Base-by-base conservation (phyloP, 2,888 invertebrate species). In the Eilema caniola region DNA sequence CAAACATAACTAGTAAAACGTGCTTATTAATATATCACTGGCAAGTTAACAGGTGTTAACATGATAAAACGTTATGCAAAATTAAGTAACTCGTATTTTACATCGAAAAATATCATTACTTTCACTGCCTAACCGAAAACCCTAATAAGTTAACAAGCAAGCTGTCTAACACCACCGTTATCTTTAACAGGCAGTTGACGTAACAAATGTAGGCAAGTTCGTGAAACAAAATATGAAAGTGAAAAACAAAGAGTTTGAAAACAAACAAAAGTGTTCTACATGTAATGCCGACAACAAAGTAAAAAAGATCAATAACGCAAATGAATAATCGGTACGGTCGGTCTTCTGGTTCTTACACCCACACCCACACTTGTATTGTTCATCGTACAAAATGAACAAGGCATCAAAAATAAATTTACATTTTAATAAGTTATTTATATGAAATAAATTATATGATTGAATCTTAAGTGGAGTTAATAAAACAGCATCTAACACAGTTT, bases 231-330 rank as follows among this genome's bases (percentile, higher is more conserved):
- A 28, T 57, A 59, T 53, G 72, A 72, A 67, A 72, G 72, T 69
- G 66, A 72, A 72, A 65, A 69, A 66, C 53, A 57, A 66, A 66
- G 57, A 69, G 62, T 66, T 62, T 56, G 37, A 66, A 41, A 62
- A 69, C 59, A 72, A 69, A 66, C 66, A 72, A 72, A 69, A 72
- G 71, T 72, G 71, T 72, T 68, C 66, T 67, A 72, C 68, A 68
- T 65, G 41, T 64, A 59, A 63, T 47, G 31, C n/a, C 59, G 24
- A 69, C 33, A 59, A 69, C 33, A 57, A 41, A 57, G 41, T 59
- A 28, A 69, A 69, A n/a, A 67, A n/a, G 65, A 65, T 61, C 25
- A 31, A 53, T 60, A 61, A 61, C 47, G n/a, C 28, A 47, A 60
- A 23, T n/a, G 25, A 62, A 37, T 47, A 25, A 41, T 56, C 24